Base-by-base conservation (phyloP, 2,113 vertebrate genomes). In the Merops nubicus region DNA sequence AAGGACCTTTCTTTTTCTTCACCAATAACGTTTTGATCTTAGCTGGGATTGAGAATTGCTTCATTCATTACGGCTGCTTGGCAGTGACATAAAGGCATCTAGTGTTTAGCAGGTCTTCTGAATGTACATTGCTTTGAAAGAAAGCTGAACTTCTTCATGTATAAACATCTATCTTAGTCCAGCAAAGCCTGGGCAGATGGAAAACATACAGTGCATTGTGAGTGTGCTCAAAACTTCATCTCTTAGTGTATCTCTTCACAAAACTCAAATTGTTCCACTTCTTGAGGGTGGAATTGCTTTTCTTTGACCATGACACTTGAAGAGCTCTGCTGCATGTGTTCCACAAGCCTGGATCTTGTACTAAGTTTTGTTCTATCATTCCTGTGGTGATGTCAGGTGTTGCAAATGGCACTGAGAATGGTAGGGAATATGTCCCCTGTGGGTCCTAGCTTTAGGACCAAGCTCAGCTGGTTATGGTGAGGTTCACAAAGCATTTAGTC, bases 81-180 rank as follows among this genome's bases (percentile, higher is more conserved):
- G 92, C 95, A 94, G 79, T 81, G 90, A 54, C 80, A 96, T 92
- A 96, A 97, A 95, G 83, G 63, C 90, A 64, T 51, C 28, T 76
- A 96, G 72, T 96, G 93, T 96, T 93, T 57, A 97, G 59, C 83
- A 94, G 68, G 82, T 96, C 88, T 89, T 92, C 79, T 69, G 68
- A 90, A 84, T 54, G 68, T 85, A 56, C 47, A 8, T 59, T 86
- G 60, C 90, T 78, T 86, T 76, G 79, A 81, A 95, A 86, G 75
- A 93, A 91, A 80, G 83, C 85, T 81, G 73, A 70, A 43, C 72
- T 88, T 79, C 89, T 93, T 93, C 85, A 18, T 53, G 16, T 70
- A 19, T 80, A 88, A 96, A 90, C 83, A 89, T 90, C 92, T 95
- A 56, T 65, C 68, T 93, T 86, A 59, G 51, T 92, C 51, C 33